Evolutionary conservation across 2,797 vertebrate genomes (phyloP), one percentile per base, ranked within the genome.

Genomic region (Chromis chromis): DNA sequence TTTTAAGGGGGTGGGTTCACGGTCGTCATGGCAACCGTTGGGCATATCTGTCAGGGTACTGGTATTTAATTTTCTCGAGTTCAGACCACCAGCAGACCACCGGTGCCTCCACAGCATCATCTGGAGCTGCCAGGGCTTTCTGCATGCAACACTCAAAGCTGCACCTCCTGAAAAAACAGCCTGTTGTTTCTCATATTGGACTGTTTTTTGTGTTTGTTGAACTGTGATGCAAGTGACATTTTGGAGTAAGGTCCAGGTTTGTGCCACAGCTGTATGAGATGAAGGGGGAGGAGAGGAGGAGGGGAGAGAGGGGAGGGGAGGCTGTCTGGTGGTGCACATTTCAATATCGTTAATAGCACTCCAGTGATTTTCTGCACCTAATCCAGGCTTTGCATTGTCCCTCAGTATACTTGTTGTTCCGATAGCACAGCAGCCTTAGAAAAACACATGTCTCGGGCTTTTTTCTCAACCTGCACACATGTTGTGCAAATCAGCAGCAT

Each of bases 341-440:
- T 93, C 80, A 88, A 49, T 90, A 85, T 90, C 22, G 54, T 72
- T 86, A 78, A 76, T 82, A 91, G 91, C 83, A 65, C 67, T 19
- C 57, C 21, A 77, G 88, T 88, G 87, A 84, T 91, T 91, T 25
- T 84, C 83, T 91, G 79, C 78, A 73, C 70, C 70, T 92, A 93
- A 94, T 94, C 91, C 90, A 76, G 86, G 83, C 84, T 93, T 84
- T 90, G 86, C 72, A 74, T 76, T 86, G 86, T 87, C 84, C 82
- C 85, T 69, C 65, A 19, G 74, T 79, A 87, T 83, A 71, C 77
- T 80, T 81, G 74, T 76, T 81, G 61, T 67, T 78, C 66, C 64
- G 70, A 46, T 63, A 67, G 70, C 83, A 86, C 25, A 31, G 53
- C 76, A 67, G 73, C 54, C 28, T 61, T 22, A 54, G 16, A 57